Evolutionary conservation across 2,797 vertebrate species (phyloP).

Genomic region (Etheostoma nigrum): DNA sequence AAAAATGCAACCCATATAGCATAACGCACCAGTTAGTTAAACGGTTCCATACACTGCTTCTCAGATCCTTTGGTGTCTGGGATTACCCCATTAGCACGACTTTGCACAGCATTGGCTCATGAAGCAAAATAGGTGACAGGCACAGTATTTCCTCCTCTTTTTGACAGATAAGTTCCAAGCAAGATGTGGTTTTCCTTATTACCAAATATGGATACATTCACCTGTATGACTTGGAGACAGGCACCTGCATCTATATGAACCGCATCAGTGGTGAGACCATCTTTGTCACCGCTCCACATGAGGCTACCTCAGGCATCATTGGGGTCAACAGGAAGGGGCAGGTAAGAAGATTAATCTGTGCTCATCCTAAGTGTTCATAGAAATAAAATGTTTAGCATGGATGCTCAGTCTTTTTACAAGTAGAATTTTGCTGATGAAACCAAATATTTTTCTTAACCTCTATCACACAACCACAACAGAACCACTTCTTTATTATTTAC

Average conservation of each 20-base stretch:
- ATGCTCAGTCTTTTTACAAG: neutral
- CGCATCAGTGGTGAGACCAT: slow-evolving; percentile 99
- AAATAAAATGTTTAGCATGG: neutral
- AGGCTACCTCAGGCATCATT: slow-evolving; percentile 97
- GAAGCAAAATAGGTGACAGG: neutral
- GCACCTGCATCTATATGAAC: slow-evolving; percentile 99
- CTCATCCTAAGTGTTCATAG: neutral
- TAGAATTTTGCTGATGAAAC: neutral
- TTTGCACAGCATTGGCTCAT: neutral
- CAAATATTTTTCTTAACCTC: neutral
- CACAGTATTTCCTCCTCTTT: neutral
- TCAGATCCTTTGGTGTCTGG: neutral
- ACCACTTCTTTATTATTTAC: neutral
- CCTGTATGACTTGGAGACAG: slow-evolving; percentile 97
- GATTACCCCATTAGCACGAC: neutral
- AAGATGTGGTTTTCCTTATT: slow-evolving; percentile 97
- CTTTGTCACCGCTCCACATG: slow-evolving; percentile 97
- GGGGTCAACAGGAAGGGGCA: slow-evolving; percentile 99
- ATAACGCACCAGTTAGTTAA: neutral
- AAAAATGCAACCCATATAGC: neutral
- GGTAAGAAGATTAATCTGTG: slow-evolving; percentile 80
- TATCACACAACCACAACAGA: neutral
- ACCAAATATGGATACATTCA: slow-evolving; percentile 99
- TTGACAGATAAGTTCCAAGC: slow-evolving; percentile 94
- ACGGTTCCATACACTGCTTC: neutral